These are phyloP conservation scores for Apamea anceps DNA, from an alignment of 2,888 invertebrate genomes.

Conservation along the genomic window DNA sequence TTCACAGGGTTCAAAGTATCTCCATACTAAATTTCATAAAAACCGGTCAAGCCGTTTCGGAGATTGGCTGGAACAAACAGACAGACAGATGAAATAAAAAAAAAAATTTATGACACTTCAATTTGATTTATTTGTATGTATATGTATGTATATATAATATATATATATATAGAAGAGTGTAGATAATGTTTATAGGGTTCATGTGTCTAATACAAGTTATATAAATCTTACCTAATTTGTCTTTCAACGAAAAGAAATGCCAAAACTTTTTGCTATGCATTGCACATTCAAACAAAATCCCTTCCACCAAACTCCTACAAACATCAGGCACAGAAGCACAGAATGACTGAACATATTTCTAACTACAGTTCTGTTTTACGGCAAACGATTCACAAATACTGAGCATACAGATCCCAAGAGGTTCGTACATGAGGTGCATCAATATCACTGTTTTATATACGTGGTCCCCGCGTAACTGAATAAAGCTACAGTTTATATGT, in stretches of 20 bases:
- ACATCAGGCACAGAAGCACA: not conserved
- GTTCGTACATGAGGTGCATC: slow-evolving; percentile 40
- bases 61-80: no score
- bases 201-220: not conserved
- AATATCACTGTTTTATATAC: slow-evolving; percentile 23
- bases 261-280: not conserved
- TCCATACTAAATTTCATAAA: no score
- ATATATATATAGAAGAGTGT: no score
- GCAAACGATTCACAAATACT: slow-evolving; percentile 18
- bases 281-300: not conserved
- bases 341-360: slow-evolving; percentile 9
- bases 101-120: no score
- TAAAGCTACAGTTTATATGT: slow-evolving; percentile 2
- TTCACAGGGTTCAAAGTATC: no score
- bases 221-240: not conserved
- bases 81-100: no score
- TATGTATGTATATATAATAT: no score
- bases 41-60: no score
- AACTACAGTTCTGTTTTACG: not conserved
- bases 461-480: slow-evolving; percentile 7
- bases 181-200: not conserved
- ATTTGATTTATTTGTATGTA: no score
- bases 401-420: slow-evolving; percentile 8
- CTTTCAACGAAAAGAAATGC: not conserved
- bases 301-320: not conserved